Evolutionary conservation across 2,797 vertebrate genomes (phyloP).

Genomic region (Enteromius radiatus): DNA sequence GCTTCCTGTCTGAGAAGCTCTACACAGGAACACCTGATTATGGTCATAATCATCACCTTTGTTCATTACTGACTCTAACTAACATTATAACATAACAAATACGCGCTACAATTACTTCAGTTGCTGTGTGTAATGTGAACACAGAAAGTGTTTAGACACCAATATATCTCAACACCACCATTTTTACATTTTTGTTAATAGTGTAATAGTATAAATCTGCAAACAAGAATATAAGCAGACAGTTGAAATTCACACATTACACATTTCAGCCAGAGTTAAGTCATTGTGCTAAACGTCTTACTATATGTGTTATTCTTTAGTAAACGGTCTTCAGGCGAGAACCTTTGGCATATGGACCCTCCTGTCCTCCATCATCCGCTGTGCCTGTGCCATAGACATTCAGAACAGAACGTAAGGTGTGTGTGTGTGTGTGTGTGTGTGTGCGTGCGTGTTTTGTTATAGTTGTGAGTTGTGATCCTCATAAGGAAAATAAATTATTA

Average conservation of each 20-base stretch:
- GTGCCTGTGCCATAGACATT: conserved; percentile 93
- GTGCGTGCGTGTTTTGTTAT: too few species aligned
- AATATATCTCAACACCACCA: not conserved
- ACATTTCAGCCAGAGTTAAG: not conserved
- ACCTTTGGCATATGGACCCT: conserved; percentile 97
- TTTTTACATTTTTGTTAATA: not conserved
- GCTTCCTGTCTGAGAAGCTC: conserved; percentile 94
- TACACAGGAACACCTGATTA: conserved; percentile 90
- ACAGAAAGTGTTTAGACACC: not conserved
- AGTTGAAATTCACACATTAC: not conserved
- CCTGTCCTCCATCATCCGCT: conserved; percentile 91
- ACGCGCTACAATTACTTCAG: not conserved
- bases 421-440: too few species aligned
- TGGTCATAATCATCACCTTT: conserved; percentile 70
- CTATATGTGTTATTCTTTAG: conserved; percentile 69
- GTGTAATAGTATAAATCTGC: too few species aligned
- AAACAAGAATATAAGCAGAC: not conserved
- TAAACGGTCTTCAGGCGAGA: conserved; percentile 95
- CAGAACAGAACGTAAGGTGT: conserved; percentile 88
- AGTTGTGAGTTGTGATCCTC: too few species aligned
- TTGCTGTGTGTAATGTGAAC: not conserved
- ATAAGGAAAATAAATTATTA: too few species aligned
- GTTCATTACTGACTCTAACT: not conserved
- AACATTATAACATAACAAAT: too few species aligned
- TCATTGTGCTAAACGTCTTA: not conserved